Conservation (phyloP, 2,113 vertebrate genomes). For the Istiophorus platypterus region DNA sequence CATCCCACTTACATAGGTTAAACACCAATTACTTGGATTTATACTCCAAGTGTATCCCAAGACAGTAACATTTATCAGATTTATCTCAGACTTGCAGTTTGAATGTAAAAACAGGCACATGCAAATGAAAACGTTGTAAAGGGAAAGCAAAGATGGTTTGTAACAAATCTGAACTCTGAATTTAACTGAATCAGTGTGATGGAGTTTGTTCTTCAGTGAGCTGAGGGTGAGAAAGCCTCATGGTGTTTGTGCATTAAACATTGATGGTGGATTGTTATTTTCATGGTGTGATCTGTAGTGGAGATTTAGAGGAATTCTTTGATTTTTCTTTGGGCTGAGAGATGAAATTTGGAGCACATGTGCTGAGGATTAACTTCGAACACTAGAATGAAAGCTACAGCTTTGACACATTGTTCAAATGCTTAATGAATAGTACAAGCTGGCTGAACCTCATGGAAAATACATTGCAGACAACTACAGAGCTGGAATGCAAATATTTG, state of each 20-base stretch:
- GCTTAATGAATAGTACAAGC: constrained; percentile 5
- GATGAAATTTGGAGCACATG: constrained; percentile 1
- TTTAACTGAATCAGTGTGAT: background rate
- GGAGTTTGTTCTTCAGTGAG: background rate
- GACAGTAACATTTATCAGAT: constrained; percentile 3
- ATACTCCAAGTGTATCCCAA: background rate
- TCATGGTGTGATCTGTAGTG: background rate
- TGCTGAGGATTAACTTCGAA: constrained; percentile 20
- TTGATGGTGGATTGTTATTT: constrained; percentile 1
- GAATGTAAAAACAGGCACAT: background rate
- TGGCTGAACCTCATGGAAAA: constrained; percentile 1
- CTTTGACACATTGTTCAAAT: background rate
- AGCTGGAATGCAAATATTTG: constrained; percentile 3
- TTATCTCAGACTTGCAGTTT: background rate
- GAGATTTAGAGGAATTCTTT: constrained; percentile 28
- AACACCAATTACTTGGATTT: constrained; percentile 33
- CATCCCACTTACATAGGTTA: background rate
- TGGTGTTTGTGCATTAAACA: constrained; percentile 24
- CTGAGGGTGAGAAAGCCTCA: constrained; percentile 16
- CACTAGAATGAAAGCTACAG: background rate
- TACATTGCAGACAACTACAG: no score
- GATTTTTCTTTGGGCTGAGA: constrained; percentile 12
- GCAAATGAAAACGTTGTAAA: constrained; percentile 4
- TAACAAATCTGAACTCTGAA: constrained; percentile 2
- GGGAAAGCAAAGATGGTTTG: constrained; percentile 4